A percentile compares a stretch with the other conserved stretches of the same genome.
Evolutionary conservation across 2,888 invertebrate genomes (phyloP).

Genomic region (Psylliodes chrysocephalus): DNA sequence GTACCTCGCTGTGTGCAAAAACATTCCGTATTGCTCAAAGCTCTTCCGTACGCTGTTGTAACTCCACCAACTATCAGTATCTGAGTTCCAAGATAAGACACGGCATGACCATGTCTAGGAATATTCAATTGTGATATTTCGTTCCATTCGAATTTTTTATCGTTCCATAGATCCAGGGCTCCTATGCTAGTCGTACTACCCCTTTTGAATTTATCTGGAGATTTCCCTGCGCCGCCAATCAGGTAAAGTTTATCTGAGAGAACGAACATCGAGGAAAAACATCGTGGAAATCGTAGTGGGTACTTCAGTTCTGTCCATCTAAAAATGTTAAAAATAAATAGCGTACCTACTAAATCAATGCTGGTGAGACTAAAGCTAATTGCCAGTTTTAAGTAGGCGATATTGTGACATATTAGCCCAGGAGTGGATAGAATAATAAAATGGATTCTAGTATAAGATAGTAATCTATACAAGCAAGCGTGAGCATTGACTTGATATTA

Average conservation of each 20-base stretch:
- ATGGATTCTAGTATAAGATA: too few relatives aligned
- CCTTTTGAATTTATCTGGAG: conserved; percentile 56
- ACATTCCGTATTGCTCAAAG: conserved; percentile 74
- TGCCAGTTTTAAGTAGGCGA: too few relatives aligned
- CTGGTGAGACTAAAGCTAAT: too few relatives aligned
- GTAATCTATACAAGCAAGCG: too few relatives aligned
- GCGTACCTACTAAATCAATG: too few relatives aligned
- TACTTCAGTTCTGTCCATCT: conserved; percentile 71
- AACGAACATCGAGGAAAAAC: conserved; percentile 66
- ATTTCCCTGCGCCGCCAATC: conserved; percentile 74
- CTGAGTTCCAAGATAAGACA: conserved; percentile 73
- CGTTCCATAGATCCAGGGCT: conserved; percentile 72
- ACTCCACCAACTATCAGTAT: conserved; percentile 75
- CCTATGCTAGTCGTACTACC: conserved; percentile 67
- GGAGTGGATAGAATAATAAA: too few relatives aligned
- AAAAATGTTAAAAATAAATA: conserved; percentile 43
- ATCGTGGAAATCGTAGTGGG: conserved; percentile 67
- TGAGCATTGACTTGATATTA: too few relatives aligned
- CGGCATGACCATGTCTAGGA: conserved; percentile 74
- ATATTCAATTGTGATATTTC: conserved; percentile 71
- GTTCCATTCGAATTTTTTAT: conserved; percentile 68
- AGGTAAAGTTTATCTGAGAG: conserved; percentile 72
- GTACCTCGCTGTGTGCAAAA: conserved; percentile 71
- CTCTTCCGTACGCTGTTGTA: conserved; percentile 73
- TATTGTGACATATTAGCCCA: too few relatives aligned